These are phyloP conservation scores for Drosophila maculinotata DNA, from an alignment of 2,888 invertebrate genomes.

Conservation along the genomic window DNA sequence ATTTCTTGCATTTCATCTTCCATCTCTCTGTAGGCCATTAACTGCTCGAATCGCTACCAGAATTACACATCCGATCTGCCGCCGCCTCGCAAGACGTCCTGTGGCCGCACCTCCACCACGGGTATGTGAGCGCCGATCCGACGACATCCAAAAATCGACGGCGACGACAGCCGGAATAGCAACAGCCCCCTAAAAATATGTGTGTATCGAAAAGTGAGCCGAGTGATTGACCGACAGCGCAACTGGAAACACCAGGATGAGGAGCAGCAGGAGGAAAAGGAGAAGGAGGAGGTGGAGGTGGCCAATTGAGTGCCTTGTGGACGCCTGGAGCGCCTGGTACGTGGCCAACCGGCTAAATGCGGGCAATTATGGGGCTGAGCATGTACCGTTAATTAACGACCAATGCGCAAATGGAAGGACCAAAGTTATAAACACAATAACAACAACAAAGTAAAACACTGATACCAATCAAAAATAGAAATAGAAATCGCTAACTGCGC, in stretches of 20 bases:
- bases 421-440: conserved; percentile 18
- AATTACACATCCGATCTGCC: conserved; percentile 82
- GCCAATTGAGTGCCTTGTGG: conserved; percentile 33
- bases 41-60: conserved; percentile 81
- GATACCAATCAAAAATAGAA: conserved; percentile 7
- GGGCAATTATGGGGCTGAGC: conserved; percentile 48
- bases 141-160: conserved; percentile 17
- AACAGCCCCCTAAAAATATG: conserved; percentile 18
- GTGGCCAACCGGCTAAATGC: conserved; percentile 38
- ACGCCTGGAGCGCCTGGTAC: conserved; percentile 1
- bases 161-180: conserved; percentile 8
- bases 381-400: conserved; percentile 47
- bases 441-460: conserved; percentile 23
- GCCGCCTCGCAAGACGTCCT: conserved; percentile 83
- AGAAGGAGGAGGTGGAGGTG: conserved; percentile 3
- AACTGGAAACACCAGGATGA: not conserved
- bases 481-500: conserved; percentile 8
- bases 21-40: conserved; percentile 77
- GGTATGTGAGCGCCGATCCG: conserved; percentile 61
- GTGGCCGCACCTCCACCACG: conserved; percentile 82
- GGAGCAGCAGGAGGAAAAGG: not conserved
- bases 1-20: conserved; percentile 24
- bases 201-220: conserved; percentile 17
- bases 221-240: conserved; percentile 39
- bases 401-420: conserved; percentile 23